Conservation (phyloP, 1,140 invertebrate species). For the Cyphomyrmex costatus region DNA sequence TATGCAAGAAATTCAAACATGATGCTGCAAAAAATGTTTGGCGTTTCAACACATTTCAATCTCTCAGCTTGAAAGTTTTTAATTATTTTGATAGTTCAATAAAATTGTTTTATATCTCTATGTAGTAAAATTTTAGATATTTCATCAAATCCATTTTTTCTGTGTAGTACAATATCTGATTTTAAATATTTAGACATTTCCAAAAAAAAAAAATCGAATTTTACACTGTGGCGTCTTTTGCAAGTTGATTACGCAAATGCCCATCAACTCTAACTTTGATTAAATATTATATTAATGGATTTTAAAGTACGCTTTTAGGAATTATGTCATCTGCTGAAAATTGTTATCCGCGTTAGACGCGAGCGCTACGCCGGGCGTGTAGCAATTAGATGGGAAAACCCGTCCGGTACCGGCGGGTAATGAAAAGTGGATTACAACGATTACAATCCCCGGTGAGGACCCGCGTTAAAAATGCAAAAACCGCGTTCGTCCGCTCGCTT, state of each 20-base stretch:
- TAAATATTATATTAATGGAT: constrained; percentile 39
- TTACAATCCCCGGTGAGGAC: constrained; percentile 49
- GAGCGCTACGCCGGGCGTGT: constrained; percentile 29
- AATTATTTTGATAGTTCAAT: no score
- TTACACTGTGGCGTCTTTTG: not conserved
- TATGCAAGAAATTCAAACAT: no score
- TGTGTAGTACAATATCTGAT: not conserved
- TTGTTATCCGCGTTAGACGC: constrained; percentile 21
- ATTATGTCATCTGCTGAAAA: constrained; percentile 38
- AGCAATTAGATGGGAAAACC: constrained; percentile 57
- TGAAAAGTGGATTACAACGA: constrained; percentile 63
- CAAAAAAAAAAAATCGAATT: not conserved
- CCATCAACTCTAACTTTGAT: not conserved
- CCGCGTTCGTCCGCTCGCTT: constrained; percentile 45
- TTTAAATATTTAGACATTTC: not conserved
- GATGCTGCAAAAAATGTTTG: no score
- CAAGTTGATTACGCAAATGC: not conserved
- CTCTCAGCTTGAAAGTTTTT: no score
- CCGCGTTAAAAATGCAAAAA: constrained; percentile 63
- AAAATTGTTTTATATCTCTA: no score
- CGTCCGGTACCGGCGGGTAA: constrained; percentile 47
- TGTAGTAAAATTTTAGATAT: no score
- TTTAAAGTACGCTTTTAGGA: constrained; percentile 30
- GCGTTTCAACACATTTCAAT: no score
- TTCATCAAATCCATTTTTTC: no score